Conservation (phyloP, 2,888 invertebrate genomes). For the Hylaea fasciaria region DNA sequence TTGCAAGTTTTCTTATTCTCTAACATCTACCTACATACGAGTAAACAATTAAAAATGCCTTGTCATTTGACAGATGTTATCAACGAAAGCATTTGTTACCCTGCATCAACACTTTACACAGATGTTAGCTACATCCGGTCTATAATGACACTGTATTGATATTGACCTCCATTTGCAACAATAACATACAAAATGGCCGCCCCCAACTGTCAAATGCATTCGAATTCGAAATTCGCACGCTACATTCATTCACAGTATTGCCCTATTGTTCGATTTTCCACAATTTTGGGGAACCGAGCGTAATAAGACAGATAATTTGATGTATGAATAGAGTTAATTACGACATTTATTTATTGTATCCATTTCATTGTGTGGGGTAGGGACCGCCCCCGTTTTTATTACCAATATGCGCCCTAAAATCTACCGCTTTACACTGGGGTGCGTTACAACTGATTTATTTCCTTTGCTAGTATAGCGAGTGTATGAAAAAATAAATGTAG, state of each 20-base stretch:
- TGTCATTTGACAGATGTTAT: constrained; percentile 34
- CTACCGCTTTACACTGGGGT: constrained; percentile 59
- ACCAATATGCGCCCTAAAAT: constrained; percentile 65
- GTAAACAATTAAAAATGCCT: constrained; percentile 5
- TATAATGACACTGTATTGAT: constrained; percentile 44
- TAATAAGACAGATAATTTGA: constrained; percentile 72
- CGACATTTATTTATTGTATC: constrained; percentile 80
- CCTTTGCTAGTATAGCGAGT: constrained; percentile 55
- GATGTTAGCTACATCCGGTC: constrained; percentile 43
- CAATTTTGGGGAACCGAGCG: constrained; percentile 56
- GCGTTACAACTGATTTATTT: constrained; percentile 66
- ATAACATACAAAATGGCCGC: constrained; percentile 69
- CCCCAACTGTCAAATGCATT: constrained; percentile 70
- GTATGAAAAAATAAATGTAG: constrained; percentile 36
- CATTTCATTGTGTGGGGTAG: constrained; percentile 67
- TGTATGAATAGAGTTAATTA: constrained; percentile 81
- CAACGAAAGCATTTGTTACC: constrained; percentile 38
- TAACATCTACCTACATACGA: no score
- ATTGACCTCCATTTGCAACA: constrained; percentile 62
- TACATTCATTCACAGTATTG: constrained; percentile 50
- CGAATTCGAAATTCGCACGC: constrained; percentile 60
- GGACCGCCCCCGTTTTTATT: constrained; percentile 70
- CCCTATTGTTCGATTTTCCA: constrained; percentile 58
- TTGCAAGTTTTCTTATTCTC: background rate
- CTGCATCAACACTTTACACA: constrained; percentile 43